These are phyloP conservation scores for Syrista parreyssii DNA, from an alignment of 2,888 invertebrate species.

Conservation along the genomic window DNA sequence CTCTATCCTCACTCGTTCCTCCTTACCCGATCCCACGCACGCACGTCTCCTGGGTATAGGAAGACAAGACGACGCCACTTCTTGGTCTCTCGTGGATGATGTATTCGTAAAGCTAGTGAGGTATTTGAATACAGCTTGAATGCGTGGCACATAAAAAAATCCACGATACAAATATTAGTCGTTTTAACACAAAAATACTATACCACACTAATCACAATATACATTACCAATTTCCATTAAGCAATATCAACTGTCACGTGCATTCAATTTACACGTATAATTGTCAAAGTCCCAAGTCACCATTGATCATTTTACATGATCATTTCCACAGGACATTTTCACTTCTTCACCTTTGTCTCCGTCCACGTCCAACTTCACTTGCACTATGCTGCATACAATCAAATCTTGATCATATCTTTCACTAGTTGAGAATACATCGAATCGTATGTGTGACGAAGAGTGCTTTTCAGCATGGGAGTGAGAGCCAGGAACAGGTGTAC, in stretches of 20 bases:
- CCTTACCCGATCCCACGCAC: constrained; percentile 3
- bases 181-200: neutral
- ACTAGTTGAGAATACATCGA: neutral
- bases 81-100: constrained; percentile 32
- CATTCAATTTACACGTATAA: neutral
- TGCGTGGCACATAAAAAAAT: neutral
- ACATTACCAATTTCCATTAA: neutral
- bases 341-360: neutral
- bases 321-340: neutral
- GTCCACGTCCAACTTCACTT: neutral
- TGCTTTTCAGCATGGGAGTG: constrained; percentile 26
- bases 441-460: constrained; percentile 2
- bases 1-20: constrained; percentile 12
- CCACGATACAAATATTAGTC: neutral
- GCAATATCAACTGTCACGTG: neutral
- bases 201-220: neutral
- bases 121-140: neutral
- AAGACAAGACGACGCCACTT: constrained; percentile 43
- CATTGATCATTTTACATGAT: neutral
- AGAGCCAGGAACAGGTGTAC: constrained; percentile 43
- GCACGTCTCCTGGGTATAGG: constrained; percentile 22
- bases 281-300: neutral
- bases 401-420: neutral
- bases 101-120: constrained; percentile 13
- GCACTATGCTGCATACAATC: neutral